Conservation (phyloP, 2,888 invertebrate species). For the Lasioglossum leucozonium region DNA sequence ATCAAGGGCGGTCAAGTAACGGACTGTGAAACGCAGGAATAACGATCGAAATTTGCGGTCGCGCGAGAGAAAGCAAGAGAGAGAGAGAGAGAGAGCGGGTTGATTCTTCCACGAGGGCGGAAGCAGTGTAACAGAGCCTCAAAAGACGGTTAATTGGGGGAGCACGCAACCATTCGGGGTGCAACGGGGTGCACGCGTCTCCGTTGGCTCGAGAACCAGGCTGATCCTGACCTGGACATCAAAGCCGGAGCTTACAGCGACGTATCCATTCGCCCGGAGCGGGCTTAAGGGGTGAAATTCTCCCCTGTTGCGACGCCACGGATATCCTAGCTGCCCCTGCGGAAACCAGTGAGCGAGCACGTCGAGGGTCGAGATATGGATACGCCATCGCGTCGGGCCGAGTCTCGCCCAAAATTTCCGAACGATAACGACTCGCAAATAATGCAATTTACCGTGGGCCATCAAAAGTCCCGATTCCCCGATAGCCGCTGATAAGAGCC, state of each 20-base stretch:
- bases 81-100: too few species aligned
- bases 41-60: constrained; percentile 56
- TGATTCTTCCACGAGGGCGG: constrained; percentile 50
- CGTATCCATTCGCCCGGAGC: constrained; percentile 63
- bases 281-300: constrained; percentile 69
- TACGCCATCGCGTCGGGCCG: constrained; percentile 8
- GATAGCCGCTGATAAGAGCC: too few species aligned
- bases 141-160: constrained; percentile 77
- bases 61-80: too few species aligned
- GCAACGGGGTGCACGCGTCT: constrained; percentile 61
- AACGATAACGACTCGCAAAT: not conserved
- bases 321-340: constrained; percentile 63
- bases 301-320: constrained; percentile 55
- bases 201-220: constrained; percentile 61
- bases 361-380: constrained; percentile 37
- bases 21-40: constrained; percentile 50
- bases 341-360: constrained; percentile 38
- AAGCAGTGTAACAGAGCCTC: constrained; percentile 74
- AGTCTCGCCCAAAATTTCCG: constrained; percentile 16
- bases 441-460: too few species aligned
- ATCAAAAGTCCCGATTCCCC: too few species aligned
- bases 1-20: constrained; percentile 33
- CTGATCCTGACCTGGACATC: constrained; percentile 76
- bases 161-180: constrained; percentile 47
- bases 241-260: constrained; percentile 75